These are phyloP conservation scores for Phalanger gymnotis DNA, from an alignment of 2,797 vertebrate species.

Conservation along the genomic window DNA sequence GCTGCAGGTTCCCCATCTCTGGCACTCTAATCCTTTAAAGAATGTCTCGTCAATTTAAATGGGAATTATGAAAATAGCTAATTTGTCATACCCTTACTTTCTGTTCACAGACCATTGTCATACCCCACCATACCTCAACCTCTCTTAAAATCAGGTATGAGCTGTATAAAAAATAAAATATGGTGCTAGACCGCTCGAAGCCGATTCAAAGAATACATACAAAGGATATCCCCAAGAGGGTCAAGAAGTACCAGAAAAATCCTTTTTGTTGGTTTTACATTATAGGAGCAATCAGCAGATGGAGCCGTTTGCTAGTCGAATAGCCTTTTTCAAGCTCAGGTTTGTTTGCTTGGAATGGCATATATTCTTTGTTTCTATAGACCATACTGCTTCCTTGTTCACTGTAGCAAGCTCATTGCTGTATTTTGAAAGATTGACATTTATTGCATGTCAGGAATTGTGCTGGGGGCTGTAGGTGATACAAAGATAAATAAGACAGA, in stretches of 20 bases:
- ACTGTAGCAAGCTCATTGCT: neutral
- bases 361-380: neutral
- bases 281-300: constrained; percentile 74
- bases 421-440: neutral
- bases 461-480: neutral
- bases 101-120: neutral
- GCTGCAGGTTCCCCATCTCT: no score
- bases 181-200: neutral
- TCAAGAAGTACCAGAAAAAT: neutral
- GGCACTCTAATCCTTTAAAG: neutral
- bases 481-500: neutral
- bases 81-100: neutral
- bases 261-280: rapidly evolving
- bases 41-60: constrained; percentile 6
- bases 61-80: neutral
- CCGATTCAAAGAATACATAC: neutral
- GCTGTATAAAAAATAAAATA: neutral
- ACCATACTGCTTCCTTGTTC: neutral
- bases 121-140: no score
- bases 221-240: neutral
- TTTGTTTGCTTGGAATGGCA: rapidly evolving
- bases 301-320: constrained; percentile 75
- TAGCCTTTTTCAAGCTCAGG: rapidly evolving
- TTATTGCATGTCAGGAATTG: neutral
- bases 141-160: neutral